phyloP scores from a whole-genome alignment of 2,888 invertebrate genomes.

The Tenthredo distinguenda region DNA sequence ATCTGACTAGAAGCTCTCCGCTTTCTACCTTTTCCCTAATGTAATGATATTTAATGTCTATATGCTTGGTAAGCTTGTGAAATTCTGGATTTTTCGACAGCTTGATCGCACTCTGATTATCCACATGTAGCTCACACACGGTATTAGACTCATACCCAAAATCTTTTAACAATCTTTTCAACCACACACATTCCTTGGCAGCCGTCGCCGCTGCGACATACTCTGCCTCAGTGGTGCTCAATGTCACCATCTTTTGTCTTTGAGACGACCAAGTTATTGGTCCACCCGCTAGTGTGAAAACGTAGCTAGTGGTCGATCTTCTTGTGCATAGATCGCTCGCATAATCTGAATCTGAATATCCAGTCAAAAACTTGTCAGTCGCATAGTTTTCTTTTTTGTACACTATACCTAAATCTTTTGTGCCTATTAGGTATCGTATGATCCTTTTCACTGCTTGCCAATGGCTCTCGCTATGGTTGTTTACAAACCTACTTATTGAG shows the following conservation, averaged over 20 bases:
- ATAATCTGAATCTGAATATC: constrained; percentile 59
- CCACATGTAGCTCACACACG: neutral
- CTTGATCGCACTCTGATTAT: neutral
- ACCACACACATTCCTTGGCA: neutral
- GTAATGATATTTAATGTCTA: neutral
- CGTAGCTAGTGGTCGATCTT: constrained; percentile 56
- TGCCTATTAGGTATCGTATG: neutral
- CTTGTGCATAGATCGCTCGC: constrained; percentile 57
- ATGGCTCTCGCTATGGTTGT: constrained; percentile 14
- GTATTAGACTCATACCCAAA: neutral
- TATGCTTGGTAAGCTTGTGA: constrained; percentile 12
- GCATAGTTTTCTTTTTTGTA: neutral
- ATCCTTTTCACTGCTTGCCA: constrained; percentile 5
- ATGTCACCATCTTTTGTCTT: constrained; percentile 58
- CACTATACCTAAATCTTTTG: neutral
- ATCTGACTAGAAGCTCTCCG: too few species aligned
- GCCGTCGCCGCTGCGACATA: constrained; percentile 1
- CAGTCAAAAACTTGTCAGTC: constrained; percentile 26
- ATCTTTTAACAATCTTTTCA: neutral
- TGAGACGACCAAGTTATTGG: too few species aligned
- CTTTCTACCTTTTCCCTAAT: neutral
- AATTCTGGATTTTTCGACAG: neutral
- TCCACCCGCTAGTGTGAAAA: constrained; percentile 53
- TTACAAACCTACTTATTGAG: neutral
- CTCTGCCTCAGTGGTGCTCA: constrained; percentile 33